Base-by-base conservation (phyloP, 2,888 invertebrate species). In the Ectemnius cavifrons region DNA sequence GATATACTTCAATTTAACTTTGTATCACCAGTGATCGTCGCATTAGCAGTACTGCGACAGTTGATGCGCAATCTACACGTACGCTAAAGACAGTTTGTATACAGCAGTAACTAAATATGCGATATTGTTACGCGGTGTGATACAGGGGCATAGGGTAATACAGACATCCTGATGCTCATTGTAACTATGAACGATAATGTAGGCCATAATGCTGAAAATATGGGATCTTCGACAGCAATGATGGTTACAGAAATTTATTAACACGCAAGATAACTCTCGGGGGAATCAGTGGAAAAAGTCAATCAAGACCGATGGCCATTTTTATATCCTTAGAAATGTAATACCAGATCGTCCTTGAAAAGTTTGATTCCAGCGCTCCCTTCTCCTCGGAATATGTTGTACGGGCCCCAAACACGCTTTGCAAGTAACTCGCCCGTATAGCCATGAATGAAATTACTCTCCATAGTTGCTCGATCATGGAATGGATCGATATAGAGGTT, bases 11-110 rank as follows among this genome's bases (percentile, higher is more conserved):
- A n/a, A 67, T 56, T 52, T 69, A 56, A 75, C 62, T 67, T 72
- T 68, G 46, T 78, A 71, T 78, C 72, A 75, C 68, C 80, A 66
- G 60, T 60, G 47, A 18, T 79, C 72, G 68, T 79, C 52, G 58
- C 37, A 45, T 57, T 68, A 67, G 6, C 47, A 49, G 71, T 71
- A 63, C 67, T 63, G 45, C 52, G 72, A 66, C 66, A 62, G 16
- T n/a, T 69, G 46, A 11, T 62, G 70, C 57, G 23, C 57, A 64
- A 59, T 62, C 13, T 75, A 49, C 62, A 57, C 16, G 27, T 46
- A 68, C 14, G 27, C 49, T 28, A 63, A n/a, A 60, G 61, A 58
- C 20, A 63, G 28, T 59, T 14, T n/a, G 46, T 62, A 61, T 60
- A 37, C 16, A 46, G 52, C 64, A 16, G 60, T 67, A 75, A 81